Percentiles rank a stretch among this genome's conserved stretches.
phyloP scores from a whole-genome alignment of 2,888 invertebrate genomes.

The Escarpia spicata region DNA sequence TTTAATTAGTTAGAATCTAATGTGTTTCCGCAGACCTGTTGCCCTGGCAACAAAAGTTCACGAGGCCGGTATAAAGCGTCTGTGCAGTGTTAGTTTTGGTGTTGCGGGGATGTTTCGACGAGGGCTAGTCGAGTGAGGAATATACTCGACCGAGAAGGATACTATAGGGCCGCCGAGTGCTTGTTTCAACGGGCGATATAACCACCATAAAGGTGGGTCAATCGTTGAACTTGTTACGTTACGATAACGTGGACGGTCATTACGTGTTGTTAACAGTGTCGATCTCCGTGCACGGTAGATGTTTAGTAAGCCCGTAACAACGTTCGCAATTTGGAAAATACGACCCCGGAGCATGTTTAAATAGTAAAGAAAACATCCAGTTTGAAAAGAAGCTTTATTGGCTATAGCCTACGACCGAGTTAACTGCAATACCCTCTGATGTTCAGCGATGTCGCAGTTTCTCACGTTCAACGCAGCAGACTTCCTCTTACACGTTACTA shows the following conservation, averaged over 20 bases:
- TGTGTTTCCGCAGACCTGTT: neutral
- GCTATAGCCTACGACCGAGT: no score
- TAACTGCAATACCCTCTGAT: no score
- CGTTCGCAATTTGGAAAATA: no score
- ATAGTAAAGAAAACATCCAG: no score
- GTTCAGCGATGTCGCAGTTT: no score
- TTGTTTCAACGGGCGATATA: neutral
- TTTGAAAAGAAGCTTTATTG: no score
- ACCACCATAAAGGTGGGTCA: neutral
- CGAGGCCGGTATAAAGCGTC: neutral
- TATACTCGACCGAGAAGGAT: no score
- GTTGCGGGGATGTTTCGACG: neutral
- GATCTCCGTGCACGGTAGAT: neutral
- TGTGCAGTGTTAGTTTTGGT: neutral
- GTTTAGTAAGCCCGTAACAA: no score
- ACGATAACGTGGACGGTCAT: neutral
- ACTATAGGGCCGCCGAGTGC: neutral
- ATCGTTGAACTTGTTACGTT: neutral
- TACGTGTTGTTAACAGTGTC: neutral
- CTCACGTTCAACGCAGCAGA: no score
- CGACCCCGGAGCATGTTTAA: no score
- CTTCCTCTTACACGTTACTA: no score
- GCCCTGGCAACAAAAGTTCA: neutral
- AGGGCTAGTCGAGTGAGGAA: neutral
- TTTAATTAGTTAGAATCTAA: neutral